Conservation (phyloP, 2,797 vertebrate species). For the Sternarchorhynchus goeldii region DNA sequence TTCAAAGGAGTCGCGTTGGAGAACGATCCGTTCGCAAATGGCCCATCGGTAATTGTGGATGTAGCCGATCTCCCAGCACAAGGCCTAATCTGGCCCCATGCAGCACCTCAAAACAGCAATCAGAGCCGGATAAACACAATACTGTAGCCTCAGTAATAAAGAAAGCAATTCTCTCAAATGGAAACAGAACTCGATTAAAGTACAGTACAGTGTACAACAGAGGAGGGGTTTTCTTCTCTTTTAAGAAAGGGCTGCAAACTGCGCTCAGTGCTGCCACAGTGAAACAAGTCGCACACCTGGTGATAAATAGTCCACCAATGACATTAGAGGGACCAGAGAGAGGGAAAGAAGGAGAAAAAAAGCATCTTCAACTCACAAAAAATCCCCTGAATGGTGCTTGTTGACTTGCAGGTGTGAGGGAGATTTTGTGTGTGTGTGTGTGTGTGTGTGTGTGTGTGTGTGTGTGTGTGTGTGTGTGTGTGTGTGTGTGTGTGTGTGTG, state of each 20-base stretch:
- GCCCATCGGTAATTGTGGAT: constrained; percentile 12
- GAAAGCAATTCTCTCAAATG: constrained; percentile 53
- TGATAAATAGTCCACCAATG: constrained; percentile 73
- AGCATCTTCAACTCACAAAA: constrained; percentile 58
- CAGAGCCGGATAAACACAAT: constrained; percentile 53
- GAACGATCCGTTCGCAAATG: constrained; percentile 28
- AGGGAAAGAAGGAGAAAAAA: constrained; percentile 31
- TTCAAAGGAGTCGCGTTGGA: background rate
- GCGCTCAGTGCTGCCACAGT: constrained; percentile 41
- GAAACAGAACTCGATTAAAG: constrained; percentile 56
- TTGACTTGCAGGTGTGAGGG: constrained; percentile 69
- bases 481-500: constrained; percentile 51
- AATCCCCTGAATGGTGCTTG: constrained; percentile 68
- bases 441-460: constrained; percentile 51
- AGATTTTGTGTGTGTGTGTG: too few species aligned
- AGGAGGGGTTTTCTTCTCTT: constrained; percentile 35
- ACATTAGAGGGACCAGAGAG: constrained; percentile 46
- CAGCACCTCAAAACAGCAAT: constrained; percentile 49
- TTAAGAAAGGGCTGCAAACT: constrained; percentile 35
- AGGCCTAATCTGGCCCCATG: constrained; percentile 45
- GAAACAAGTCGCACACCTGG: constrained; percentile 54
- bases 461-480: background rate
- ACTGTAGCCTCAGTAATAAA: constrained; percentile 54
- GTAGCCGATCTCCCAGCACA: constrained; percentile 32
- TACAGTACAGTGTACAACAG: constrained; percentile 48